Base-by-base conservation (phyloP, 2,797 vertebrate species). In the Lutjanus campechanus region DNA sequence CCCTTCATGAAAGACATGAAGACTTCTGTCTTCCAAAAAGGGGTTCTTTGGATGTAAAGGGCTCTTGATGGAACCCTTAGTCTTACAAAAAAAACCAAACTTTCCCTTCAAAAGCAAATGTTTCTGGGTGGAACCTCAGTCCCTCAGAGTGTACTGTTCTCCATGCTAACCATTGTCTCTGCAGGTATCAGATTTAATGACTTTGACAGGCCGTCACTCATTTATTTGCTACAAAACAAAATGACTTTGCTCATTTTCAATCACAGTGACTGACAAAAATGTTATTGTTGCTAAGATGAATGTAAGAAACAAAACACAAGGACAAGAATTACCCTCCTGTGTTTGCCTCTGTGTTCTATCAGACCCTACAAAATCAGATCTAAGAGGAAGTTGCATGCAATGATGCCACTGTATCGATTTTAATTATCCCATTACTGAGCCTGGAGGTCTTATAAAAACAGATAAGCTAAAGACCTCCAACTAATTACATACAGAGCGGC, bases 391-490 rank as follows among this genome's bases (percentile, higher is more conserved):
- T 88, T 82, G 40, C 90, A 78, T 77, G 85, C 85, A 80, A 85
- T 80, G 85, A 84, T 82, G 84, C 77, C 60, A 59, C 78, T 67
- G 72, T 88, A 94, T 94, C 11, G 92, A 94, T 94, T 92, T 93
- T 87, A 91, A 94, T 92, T 87, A 93, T 90, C 87, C 88, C 86
- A 87, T 92, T 91, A 90, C 87, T 79, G 81, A 86, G 85, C 82
- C 91, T 82, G 84, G 85, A 83, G 91, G 85, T 90, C 88, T 85
- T 85, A 90, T 82, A 82, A 90, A 92, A 92, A 89, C 90, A 90
- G 89, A 93, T 92, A 92, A 91, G 92, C 90, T 88, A 88, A 92
- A 90, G 90, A 92, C 86, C 85, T 76, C 87, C 69, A 55, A 78
- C 87, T 94, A 93, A 93, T 94, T 91, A 90, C 77, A 79, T 73